phyloP scores from a whole-genome alignment of 64 coral and sea anemone species.

The Actinia tenebrosa region DNA sequence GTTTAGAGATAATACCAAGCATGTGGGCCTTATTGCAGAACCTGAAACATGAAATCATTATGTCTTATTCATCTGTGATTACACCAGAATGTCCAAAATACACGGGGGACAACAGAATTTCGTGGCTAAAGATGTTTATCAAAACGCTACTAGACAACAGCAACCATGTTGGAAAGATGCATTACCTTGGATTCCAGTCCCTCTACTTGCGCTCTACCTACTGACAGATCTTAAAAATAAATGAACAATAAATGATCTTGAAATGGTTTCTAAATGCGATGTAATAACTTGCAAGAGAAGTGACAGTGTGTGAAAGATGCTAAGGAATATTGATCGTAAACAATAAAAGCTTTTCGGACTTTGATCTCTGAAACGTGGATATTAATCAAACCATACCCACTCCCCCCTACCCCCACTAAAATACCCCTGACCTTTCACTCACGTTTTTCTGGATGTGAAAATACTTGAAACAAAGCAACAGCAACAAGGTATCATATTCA shows the following conservation, averaged over 20 bases:
- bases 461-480: neutral
- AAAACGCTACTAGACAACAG: too few species aligned
- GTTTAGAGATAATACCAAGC: neutral
- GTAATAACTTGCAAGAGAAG: neutral
- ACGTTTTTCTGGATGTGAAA: neutral
- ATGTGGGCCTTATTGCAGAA: neutral
- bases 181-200: slow-evolving; percentile 3
- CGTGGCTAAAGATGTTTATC: too few species aligned
- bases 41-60: slow-evolving; percentile 1
- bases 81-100: neutral
- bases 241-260: neutral
- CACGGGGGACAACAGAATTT: neutral
- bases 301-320: neutral
- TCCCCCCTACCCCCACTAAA: neutral
- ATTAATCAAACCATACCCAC: too few species aligned
- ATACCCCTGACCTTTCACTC: neutral
- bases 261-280: neutral
- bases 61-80: neutral
- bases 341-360: neutral
- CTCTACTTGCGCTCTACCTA: neutral
- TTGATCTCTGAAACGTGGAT: neutral
- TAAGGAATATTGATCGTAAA: neutral
- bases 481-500: neutral
- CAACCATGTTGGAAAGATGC: neutral
- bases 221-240: neutral